phyloP scores from a whole-genome alignment of 2,113 vertebrate species.

The Neodon shergylaensis region DNA sequence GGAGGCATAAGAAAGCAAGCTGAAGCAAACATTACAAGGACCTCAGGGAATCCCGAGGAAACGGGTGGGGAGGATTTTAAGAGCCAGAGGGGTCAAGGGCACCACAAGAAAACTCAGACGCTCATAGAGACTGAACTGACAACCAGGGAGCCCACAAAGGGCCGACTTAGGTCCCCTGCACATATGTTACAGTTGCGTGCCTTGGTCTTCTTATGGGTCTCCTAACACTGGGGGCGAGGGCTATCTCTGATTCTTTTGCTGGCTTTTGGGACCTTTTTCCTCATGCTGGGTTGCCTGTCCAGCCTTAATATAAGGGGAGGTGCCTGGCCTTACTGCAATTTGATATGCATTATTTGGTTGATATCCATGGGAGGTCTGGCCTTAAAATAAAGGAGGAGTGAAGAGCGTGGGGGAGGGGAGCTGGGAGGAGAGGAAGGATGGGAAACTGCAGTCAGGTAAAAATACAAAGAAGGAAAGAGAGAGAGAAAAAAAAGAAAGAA shows the following conservation, averaged over 20 bases:
- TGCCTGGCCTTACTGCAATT: background rate
- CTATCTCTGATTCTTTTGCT: background rate
- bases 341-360: background rate
- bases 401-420: background rate
- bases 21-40: background rate
- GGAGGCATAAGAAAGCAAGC: background rate
- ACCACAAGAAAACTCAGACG: background rate
- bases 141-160: background rate
- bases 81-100: background rate
- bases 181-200: background rate
- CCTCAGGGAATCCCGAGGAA: background rate
- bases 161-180: rapidly evolving
- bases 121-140: background rate
- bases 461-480: background rate
- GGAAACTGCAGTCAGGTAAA: background rate
- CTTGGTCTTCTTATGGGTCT: background rate
- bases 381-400: background rate
- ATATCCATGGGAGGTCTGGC: background rate
- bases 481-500: rapidly evolving
- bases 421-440: background rate
- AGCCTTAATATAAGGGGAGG: background rate
- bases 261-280: background rate
- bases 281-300: background rate
- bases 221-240: background rate
- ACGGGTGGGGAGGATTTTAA: background rate